Conservation (phyloP, 2,797 vertebrate genomes). For the Thalassophryne amazonica region DNA sequence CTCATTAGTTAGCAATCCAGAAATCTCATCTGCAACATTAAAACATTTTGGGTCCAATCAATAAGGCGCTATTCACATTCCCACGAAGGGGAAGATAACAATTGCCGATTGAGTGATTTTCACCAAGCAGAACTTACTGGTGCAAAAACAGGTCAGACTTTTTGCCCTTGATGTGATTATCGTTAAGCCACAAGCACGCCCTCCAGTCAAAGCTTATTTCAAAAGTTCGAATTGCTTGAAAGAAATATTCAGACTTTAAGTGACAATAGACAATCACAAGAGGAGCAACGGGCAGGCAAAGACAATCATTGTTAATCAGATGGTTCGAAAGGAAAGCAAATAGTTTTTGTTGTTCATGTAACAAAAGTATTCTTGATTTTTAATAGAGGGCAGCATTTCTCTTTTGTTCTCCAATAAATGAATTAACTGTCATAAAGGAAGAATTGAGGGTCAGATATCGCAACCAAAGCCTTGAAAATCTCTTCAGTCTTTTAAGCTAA, state of each 20-base stretch:
- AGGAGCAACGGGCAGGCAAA: conserved; percentile 16
- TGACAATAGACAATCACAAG: conserved; percentile 49
- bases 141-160: conserved; percentile 72
- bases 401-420: neutral
- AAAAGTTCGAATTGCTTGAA: conserved; percentile 64
- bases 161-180: conserved; percentile 76
- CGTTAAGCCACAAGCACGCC: conserved; percentile 61
- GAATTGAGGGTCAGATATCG: neutral
- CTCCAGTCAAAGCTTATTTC: conserved; percentile 75
- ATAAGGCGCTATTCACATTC: conserved; percentile 78
- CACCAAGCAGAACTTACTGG: conserved; percentile 65
- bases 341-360: conserved; percentile 6
- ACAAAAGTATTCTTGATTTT: neutral
- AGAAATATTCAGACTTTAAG: conserved; percentile 74
- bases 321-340: conserved; percentile 24
- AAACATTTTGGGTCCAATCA: conserved; percentile 83
- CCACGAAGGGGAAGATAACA: conserved; percentile 77
- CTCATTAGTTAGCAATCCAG: conserved; percentile 80
- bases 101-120: conserved; percentile 66
- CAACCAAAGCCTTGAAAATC: neutral
- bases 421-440: conserved; percentile 1
- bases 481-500: neutral
- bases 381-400: neutral
- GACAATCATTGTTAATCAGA: conserved; percentile 33
- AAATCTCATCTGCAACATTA: conserved; percentile 87